A percentile compares a stretch with the other conserved stretches of the same genome.
Evolutionary conservation across 2,113 vertebrate genomes (phyloP).

Genomic region (Phodopus roborovskii): DNA sequence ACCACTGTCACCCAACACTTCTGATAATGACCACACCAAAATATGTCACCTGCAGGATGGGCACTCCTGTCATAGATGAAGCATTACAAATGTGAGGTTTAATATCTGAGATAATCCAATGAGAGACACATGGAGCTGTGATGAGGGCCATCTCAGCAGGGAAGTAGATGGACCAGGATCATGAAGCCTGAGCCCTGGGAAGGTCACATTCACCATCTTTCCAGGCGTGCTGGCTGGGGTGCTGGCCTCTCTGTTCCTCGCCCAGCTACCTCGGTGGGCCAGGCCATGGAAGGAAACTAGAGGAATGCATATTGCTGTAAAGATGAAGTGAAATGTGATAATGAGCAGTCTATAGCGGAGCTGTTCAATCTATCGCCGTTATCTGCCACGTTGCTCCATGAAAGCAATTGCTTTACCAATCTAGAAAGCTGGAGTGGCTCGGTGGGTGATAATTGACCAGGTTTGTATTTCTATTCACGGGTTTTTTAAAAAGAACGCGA

Average conservation of each 20-base stretch:
- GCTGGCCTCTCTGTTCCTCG: not conserved
- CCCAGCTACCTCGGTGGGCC: not conserved
- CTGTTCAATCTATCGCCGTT: constrained; percentile 79
- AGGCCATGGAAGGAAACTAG: constrained; percentile 26
- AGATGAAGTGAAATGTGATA: constrained; percentile 80
- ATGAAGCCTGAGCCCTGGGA: not conserved
- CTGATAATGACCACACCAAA: not conserved
- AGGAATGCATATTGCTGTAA: constrained; percentile 72
- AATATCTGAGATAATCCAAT: not conserved
- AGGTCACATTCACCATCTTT: not conserved
- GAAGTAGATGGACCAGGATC: not conserved
- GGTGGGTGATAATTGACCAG: constrained; percentile 78
- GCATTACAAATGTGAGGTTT: not conserved
- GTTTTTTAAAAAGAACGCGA: constrained; percentile 68
- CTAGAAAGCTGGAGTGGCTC: constrained; percentile 71
- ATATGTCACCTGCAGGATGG: not conserved
- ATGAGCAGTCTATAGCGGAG: constrained; percentile 70
- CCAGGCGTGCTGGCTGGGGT: not conserved
- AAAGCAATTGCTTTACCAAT: constrained; percentile 75
- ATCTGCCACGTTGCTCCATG: constrained; percentile 76
- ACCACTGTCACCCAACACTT: not conserved
- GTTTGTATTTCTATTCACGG: constrained; percentile 77
- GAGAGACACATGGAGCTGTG: not conserved
- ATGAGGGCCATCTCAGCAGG: rapidly evolving
- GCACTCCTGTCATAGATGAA: not conserved